A percentile compares a stretch with the other conserved stretches of the same genome.
phyloP scores from a whole-genome alignment of 2,113 vertebrate genomes.

The Nestor notabilis region DNA sequence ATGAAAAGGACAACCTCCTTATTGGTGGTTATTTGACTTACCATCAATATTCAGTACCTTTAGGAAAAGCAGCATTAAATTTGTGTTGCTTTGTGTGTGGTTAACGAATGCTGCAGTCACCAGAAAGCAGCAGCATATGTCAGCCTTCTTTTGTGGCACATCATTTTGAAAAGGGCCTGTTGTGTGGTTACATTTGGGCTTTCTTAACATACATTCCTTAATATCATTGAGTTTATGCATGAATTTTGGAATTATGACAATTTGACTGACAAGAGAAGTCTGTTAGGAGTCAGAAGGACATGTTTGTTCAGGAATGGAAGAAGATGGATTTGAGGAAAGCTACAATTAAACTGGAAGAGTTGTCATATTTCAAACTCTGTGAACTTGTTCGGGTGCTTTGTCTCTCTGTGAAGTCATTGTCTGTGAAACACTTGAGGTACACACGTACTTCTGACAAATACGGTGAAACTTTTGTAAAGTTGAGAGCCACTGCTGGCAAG shows the following conservation, averaged over 20 bases:
- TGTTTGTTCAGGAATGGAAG: neutral
- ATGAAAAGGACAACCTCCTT: neutral
- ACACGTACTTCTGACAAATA: neutral
- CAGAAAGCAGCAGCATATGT: neutral
- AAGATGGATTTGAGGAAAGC: neutral
- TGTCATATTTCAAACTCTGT: neutral
- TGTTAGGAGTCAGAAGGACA: neutral
- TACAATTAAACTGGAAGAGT: neutral
- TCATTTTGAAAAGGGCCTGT: neutral
- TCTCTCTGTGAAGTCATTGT: neutral
- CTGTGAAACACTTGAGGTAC: neutral
- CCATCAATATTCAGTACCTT: neutral
- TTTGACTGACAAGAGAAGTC: neutral
- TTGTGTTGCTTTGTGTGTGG: neutral
- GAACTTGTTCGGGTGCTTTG: neutral
- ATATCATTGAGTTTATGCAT: neutral
- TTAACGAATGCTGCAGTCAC: neutral
- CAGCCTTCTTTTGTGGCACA: neutral
- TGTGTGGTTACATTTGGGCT: neutral
- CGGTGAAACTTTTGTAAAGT: neutral
- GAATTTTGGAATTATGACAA: neutral
- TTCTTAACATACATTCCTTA: neutral
- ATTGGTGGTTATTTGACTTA: neutral
- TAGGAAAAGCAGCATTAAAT: neutral
- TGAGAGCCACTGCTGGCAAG: neutral